phyloP scores from a whole-genome alignment of 2,888 invertebrate species.

The Phasia obesa region DNA sequence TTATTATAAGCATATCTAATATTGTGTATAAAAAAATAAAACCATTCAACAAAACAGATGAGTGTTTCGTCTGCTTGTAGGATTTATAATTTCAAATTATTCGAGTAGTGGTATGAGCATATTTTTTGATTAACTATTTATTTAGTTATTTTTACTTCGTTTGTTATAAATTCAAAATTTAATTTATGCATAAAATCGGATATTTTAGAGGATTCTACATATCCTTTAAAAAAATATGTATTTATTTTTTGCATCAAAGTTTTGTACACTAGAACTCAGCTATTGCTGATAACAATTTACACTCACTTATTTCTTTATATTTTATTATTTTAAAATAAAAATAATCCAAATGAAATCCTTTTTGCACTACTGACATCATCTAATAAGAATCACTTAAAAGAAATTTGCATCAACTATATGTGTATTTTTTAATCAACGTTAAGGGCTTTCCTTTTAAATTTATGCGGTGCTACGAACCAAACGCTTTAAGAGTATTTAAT shows the following conservation, averaged over 20 bases:
- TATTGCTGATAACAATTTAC: background rate
- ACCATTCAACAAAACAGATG: too few species aligned
- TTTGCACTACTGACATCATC: background rate
- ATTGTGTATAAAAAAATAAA: too few species aligned
- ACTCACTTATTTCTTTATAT: too few species aligned
- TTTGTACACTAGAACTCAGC: background rate
- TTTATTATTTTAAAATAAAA: background rate
- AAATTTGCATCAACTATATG: too few species aligned
- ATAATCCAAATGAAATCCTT: background rate
- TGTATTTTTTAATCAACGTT: too few species aligned
- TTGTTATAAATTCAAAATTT: background rate
- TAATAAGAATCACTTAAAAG: too few species aligned
- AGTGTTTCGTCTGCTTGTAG: background rate
- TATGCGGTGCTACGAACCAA: constrained; percentile 56
- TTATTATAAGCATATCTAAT: too few species aligned
- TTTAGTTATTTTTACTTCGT: background rate
- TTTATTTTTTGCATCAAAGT: background rate
- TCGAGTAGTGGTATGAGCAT: background rate
- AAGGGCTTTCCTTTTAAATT: background rate
- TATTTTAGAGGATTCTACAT: background rate
- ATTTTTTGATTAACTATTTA: background rate
- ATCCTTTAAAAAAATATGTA: background rate
- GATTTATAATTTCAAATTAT: constrained; percentile 2
- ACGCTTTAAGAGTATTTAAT: constrained; percentile 60
- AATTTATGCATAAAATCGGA: background rate